A percentile compares a stretch with the other conserved stretches of the same genome.
phyloP scores from a whole-genome alignment of 2,888 invertebrate genomes.

The Hartigia nigra region DNA sequence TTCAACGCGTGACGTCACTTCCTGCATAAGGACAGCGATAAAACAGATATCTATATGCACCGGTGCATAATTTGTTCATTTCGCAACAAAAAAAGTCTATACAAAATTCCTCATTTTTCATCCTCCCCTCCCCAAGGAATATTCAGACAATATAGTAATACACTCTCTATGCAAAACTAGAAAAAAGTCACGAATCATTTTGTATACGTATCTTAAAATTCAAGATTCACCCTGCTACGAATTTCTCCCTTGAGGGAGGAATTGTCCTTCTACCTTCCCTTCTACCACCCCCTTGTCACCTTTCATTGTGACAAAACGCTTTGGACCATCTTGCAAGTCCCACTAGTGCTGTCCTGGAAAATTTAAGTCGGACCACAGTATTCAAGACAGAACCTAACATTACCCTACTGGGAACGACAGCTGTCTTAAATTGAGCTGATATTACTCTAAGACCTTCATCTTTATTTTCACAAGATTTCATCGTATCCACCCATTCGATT shows the following conservation, averaged over 20 bases:
- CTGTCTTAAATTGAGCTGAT: background rate
- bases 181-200: background rate
- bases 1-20: slow-evolving; percentile 12
- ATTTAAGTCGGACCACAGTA: background rate
- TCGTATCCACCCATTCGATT: background rate
- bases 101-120: too few species aligned
- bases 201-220: background rate
- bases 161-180: background rate
- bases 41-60: background rate
- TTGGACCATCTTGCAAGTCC: background rate
- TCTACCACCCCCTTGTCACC: too few species aligned
- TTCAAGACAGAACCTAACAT: background rate
- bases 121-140: background rate
- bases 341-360: background rate
- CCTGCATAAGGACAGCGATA: background rate
- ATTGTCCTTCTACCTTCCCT: background rate
- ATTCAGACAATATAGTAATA: background rate
- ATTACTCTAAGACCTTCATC: background rate
- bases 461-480: background rate
- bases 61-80: background rate
- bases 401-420: background rate
- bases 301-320: background rate
- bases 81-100: background rate
- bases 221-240: background rate
- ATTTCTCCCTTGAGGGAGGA: background rate